These are phyloP conservation scores for Hipparchia sbordonii DNA, from an alignment of 2,888 invertebrate species.

Conservation along the genomic window DNA sequence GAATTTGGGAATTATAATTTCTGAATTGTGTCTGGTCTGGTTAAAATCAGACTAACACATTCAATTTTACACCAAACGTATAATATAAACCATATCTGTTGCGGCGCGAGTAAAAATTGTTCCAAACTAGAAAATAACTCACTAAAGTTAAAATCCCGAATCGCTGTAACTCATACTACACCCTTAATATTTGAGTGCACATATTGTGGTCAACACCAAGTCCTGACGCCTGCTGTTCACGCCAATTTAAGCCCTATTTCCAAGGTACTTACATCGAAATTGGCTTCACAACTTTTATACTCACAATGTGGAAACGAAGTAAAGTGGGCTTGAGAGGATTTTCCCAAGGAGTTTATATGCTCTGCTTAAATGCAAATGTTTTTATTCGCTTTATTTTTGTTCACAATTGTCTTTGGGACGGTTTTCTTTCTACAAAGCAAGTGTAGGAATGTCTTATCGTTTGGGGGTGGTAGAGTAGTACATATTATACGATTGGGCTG, in stretches of 20 bases:
- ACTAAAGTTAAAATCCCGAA: conserved; percentile 3
- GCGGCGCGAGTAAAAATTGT: not conserved
- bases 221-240: conserved; percentile 12
- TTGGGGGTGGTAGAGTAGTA: not conserved
- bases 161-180: conserved; percentile 12
- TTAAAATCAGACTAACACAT: too few species aligned
- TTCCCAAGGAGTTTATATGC: conserved; percentile 28
- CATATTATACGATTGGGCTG: too few species aligned
- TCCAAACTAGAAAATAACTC: not conserved
- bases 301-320: conserved; percentile 15
- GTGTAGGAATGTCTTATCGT: conserved; percentile 5
- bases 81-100: not conserved
- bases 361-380: conserved; percentile 28
- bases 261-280: not conserved
- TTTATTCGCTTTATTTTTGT: conserved; percentile 20
- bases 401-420: conserved; percentile 1
- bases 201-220: conserved; percentile 37
- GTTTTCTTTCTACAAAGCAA: not conserved
- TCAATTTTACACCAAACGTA: too few species aligned
- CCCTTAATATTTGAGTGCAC: conserved; percentile 31
- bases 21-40: too few species aligned
- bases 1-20: not conserved
- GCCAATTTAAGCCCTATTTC: conserved; percentile 19
- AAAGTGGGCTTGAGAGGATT: conserved; percentile 29
- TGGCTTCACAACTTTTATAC: conserved; percentile 3